Conservation (phyloP, 2,888 invertebrate species). For the Omphaloscelis lunosa region DNA sequence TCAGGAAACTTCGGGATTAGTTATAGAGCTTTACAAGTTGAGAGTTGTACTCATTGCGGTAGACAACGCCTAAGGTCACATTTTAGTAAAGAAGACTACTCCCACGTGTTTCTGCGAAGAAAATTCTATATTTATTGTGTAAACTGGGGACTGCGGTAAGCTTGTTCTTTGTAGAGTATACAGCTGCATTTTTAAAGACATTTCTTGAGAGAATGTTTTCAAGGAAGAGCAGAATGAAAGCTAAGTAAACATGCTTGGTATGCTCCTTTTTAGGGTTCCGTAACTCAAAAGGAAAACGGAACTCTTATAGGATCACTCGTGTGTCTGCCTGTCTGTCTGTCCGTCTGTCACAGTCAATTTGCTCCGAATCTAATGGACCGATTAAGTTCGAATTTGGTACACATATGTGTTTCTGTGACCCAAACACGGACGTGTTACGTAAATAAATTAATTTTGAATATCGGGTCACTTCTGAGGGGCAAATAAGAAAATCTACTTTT, state of each 20-base stretch:
- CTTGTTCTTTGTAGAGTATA: background rate
- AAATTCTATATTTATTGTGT: slow-evolving; percentile 9
- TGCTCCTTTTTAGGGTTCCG: background rate
- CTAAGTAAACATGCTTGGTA: background rate
- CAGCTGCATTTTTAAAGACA: background rate
- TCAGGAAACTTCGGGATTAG: background rate
- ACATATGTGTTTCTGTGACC: too few species aligned
- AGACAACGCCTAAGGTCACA: background rate
- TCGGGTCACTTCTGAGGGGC: too few species aligned
- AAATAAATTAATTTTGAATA: too few species aligned
- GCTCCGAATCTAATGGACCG: too few species aligned
- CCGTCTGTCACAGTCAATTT: too few species aligned
- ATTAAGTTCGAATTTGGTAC: too few species aligned
- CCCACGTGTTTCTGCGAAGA: background rate
- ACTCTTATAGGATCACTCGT: too few species aligned
- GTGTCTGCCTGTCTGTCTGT: too few species aligned
- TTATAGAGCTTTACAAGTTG: background rate
- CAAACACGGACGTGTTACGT: too few species aligned
- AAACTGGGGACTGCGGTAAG: background rate
- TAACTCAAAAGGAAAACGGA: too few species aligned
- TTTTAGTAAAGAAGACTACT: background rate
- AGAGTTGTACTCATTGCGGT: background rate
- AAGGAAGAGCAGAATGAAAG: background rate
- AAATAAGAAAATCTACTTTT: too few species aligned
- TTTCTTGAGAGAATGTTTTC: slow-evolving; percentile 11